Base-by-base conservation (phyloP, 2,888 invertebrate species). In the Eupsilia transversa region DNA sequence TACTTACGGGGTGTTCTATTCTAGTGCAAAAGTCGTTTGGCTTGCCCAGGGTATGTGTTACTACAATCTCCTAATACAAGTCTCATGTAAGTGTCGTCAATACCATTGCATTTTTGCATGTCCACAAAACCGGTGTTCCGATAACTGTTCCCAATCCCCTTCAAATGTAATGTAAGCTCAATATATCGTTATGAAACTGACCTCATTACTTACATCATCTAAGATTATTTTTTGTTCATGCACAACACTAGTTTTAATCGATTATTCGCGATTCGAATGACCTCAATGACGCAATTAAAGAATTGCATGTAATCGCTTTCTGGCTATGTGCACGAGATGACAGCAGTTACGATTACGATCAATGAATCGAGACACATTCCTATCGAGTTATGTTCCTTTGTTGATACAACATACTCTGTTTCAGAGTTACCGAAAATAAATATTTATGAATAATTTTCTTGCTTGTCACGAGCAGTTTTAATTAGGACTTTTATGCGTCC, bases 251-350 rank as follows among this genome's bases (percentile, higher is more conserved):
- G 65, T 73, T 69, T 38, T n/a, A 77, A 83, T 78, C 63, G 38
- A 80, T 82, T 69, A 54, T 65, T 57, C 46, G 43, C 56, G 49
- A 35, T 77, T 57, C 61, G 35, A 76, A 56, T 73, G 77, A 77
- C 82, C 84, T 74, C 23, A 67, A 84, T 84, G 65, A 65, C 17
- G 77, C 35, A 80, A 75, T 73, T 73, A 67, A 63, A 38, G 33
- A 74, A 72, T 72, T 81, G 52, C 63, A 35, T 61, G 41, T 71
- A 74, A 79, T 79, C 59, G 35, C 30, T 76, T 79, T 71, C 79
- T 75, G 63, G 30, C 35, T 65, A 66, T 57, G 20, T 33, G 49
- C 49, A 59, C 38, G 61, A 82, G 72, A 79, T 52, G 54, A 56
- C 35, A 65, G 27, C n/a, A 9, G 65, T 66, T 56, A 30, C 14